phyloP scores from a whole-genome alignment of 2,888 invertebrate species.

The Andrena marginata region DNA sequence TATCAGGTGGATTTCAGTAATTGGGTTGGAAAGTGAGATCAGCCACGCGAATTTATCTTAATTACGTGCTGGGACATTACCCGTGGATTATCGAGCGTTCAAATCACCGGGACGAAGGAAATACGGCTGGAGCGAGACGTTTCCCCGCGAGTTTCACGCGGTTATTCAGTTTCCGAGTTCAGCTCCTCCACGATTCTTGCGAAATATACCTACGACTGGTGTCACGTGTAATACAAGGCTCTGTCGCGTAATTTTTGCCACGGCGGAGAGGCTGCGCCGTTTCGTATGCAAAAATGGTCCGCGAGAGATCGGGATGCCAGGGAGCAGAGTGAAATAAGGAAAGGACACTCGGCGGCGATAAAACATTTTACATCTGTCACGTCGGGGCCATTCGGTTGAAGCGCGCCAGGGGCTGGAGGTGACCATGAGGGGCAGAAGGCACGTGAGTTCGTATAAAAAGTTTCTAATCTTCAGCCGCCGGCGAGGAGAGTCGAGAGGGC shows the following conservation, averaged over 20 bases:
- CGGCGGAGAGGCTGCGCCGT: not conserved
- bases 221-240: not conserved
- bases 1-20: not conserved
- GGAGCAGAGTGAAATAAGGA: conserved; percentile 14
- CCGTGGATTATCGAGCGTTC: no score
- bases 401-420: conserved; percentile 43
- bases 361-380: conserved; percentile 52
- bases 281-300: conserved; percentile 2
- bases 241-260: conserved; percentile 9
- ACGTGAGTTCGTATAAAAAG: conserved; percentile 73
- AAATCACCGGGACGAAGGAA: no score
- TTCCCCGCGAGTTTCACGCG: no score
- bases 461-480: conserved; percentile 73
- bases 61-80: not conserved
- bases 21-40: not conserved
- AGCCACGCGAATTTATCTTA: not conserved
- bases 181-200: no score
- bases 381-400: conserved; percentile 50
- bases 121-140: no score
- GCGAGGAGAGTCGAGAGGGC: conserved; percentile 59
- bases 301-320: not conserved
- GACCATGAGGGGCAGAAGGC: conserved; percentile 59
- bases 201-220: not conserved
- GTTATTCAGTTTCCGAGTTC: no score
- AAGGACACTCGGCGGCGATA: conserved; percentile 13